Base-by-base conservation (phyloP, 2,797 vertebrate species). In the Hyperoplus lanceolatus region DNA sequence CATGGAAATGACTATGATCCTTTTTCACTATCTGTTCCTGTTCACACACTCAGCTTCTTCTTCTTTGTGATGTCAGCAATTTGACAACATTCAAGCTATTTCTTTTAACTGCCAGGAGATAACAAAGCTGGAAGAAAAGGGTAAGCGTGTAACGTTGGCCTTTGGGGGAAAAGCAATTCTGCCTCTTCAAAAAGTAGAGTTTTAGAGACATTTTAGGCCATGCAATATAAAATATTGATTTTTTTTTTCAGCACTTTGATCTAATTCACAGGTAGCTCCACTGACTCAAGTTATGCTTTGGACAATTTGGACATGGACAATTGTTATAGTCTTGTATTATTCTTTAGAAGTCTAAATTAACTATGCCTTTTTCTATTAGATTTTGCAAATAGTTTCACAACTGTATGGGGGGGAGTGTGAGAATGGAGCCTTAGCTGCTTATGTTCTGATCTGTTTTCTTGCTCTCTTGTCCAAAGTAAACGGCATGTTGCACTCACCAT, bases 381-480 rank as follows among this genome's bases (percentile, higher is more conserved):
- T 3, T 29, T 29, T 29, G 48, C 41, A 21, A 46, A 50, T 9
- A 5, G 16, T 69, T 63, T 66, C 6, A 54, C 43, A 87, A 62
- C 13, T 59, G 36, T 51, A 45, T 45, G 7, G 55, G 14, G 51
- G 29, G 71, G 69, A 58, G 51, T 76, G 59, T 50, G 55, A 57
- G 76, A 83, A 45, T 8, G 4, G 53, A 68, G 54, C 38, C 6
- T 63, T 51, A 65, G 57, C 53, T 42, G 16, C 14, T 42, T 16
- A 4, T 7, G 11, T 21, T 58, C 57, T 43, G 48, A 57, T 71
- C 38, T 68, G 58, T 46, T 78, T 72, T 80, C 55, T 60, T 60
- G 49, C 51, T 63, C 61, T 79, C 53, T 38, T 39, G 49, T 77
- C 48, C 75, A 87, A 84, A 81, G 18, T 55, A 73, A 81, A 82